A percentile compares a stretch with the other conserved stretches of the same genome.
These are phyloP conservation scores for Drosophila santomea DNA, from an alignment of 1,140 invertebrate species.

Conservation along the genomic window DNA sequence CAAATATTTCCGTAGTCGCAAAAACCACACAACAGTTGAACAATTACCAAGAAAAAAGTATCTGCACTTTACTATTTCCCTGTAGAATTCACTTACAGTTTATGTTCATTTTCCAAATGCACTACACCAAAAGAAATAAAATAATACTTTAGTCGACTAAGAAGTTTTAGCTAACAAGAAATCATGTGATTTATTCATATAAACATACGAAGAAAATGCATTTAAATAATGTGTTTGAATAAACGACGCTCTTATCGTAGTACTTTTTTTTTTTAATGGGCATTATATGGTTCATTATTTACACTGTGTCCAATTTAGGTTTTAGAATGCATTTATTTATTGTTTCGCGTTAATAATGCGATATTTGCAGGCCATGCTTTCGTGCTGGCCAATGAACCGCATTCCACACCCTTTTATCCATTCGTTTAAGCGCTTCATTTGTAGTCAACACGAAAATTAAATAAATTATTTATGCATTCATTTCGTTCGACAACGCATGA, in stretches of 20 bases:
- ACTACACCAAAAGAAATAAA: conserved; percentile 1
- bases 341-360: conserved; percentile 7
- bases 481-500: conserved; percentile 45
- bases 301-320: background rate
- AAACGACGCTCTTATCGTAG: background rate
- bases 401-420: conserved; percentile 3
- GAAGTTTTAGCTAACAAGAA: background rate
- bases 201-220: background rate
- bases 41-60: conserved; percentile 5
- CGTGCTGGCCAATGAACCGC: conserved; percentile 17
- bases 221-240: background rate
- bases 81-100: conserved; percentile 10
- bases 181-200: too few species aligned
- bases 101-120: too few species aligned
- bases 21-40: conserved; percentile 10
- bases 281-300: background rate
- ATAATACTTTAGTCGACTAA: background rate
- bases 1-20: background rate
- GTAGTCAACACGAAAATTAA: conserved; percentile 64
- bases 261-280: too few species aligned
- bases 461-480: conserved; percentile 78
- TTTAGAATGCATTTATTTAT: conserved; percentile 20
- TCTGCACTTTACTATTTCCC: conserved; percentile 6
- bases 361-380: conserved; percentile 16
- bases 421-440: conserved; percentile 43